These are phyloP conservation scores for Nudaria mundana DNA, from an alignment of 2,888 invertebrate genomes.

Conservation along the genomic window DNA sequence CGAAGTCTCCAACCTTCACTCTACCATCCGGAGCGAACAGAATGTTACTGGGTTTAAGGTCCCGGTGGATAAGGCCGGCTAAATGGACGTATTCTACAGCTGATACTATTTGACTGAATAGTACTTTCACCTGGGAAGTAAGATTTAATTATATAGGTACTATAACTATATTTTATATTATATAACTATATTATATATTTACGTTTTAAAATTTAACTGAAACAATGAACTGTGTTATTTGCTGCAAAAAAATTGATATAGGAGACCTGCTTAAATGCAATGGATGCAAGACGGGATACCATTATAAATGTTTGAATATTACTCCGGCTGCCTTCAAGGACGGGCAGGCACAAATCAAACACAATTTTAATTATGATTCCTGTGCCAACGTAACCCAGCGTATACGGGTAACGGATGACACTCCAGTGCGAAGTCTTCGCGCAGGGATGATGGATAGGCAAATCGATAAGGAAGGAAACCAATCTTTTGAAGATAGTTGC, in stretches of 20 bases:
- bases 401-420: not conserved
- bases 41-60: slow-evolving; percentile 89
- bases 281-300: not conserved
- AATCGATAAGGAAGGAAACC: too few relatives aligned
- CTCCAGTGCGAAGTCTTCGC: not conserved
- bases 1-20: slow-evolving; percentile 99
- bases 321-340: not conserved
- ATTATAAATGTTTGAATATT: not conserved
- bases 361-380: not conserved
- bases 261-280: too few relatives aligned
- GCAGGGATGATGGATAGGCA: too few relatives aligned
- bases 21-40: slow-evolving; percentile 94
- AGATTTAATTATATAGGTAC: not conserved
- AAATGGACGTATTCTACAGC: slow-evolving; percentile 98
- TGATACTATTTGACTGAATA: slow-evolving; percentile 94
- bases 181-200: too few relatives aligned
- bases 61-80: slow-evolving; percentile 96
- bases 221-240: not conserved
- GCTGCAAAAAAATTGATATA: too few relatives aligned
- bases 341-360: not conserved
- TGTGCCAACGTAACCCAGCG: not conserved
- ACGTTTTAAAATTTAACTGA: not conserved
- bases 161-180: too few relatives aligned
- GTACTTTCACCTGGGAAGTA: slow-evolving; percentile 75
- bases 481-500: too few relatives aligned